A percentile compares a stretch with the other conserved stretches of the same genome.
Conservation (phyloP, 2,113 vertebrate species). For the human region GRCh38 chr1:84209001-84209500, state of each 20-base stretch:
- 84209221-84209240: neutral
- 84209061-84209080: neutral
- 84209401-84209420: neutral
- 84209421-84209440: neutral
- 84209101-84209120: neutral
- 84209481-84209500: neutral
- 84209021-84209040: neutral
- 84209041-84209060: constrained; percentile 35
- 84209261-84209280: neutral
- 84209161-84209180: neutral
- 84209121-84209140: neutral
- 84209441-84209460: neutral
- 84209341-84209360: neutral
- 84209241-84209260: neutral
- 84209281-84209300: neutral
- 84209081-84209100: neutral
- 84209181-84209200: neutral
- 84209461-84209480: neutral
- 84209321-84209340: neutral
- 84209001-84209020: neutral
- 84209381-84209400: neutral
- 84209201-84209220: neutral
- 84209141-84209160: neutral
- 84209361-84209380: neutral
- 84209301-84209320: neutral